Percentiles rank a stretch among this genome's conserved stretches.
phyloP scores from a whole-genome alignment of 2,113 vertebrate genomes.

The Pedionomus torquatus region DNA sequence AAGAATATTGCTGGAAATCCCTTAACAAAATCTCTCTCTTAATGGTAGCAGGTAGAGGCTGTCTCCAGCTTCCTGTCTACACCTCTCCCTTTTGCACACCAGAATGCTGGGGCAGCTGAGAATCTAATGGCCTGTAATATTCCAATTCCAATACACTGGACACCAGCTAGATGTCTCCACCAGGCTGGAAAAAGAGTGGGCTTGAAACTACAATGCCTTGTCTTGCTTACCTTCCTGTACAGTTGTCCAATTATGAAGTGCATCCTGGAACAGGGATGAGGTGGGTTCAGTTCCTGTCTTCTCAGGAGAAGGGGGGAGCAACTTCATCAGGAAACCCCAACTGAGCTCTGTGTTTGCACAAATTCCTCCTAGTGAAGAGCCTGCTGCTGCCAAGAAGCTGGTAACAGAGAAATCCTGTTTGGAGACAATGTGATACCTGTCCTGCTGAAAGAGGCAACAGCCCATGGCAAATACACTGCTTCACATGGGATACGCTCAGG shows the following conservation, averaged over 20 bases:
- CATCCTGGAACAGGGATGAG: background rate
- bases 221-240: background rate
- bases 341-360: background rate
- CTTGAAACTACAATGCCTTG: background rate
- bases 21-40: too few relatives aligned
- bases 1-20: background rate
- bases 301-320: background rate
- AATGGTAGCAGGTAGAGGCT: too few relatives aligned
- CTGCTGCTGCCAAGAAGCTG: background rate
- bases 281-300: background rate
- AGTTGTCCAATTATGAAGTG: background rate
- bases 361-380: background rate
- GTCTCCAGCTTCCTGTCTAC: background rate
- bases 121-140: too few relatives aligned
- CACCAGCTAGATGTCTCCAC: background rate
- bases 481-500: background rate
- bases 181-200: fast-evolving
- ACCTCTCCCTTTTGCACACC: background rate
- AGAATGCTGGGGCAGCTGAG: background rate
- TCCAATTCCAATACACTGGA: background rate
- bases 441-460: background rate
- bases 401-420: background rate
- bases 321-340: background rate
- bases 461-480: background rate
- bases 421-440: background rate